phyloP scores from a whole-genome alignment of 1,140 invertebrate species.

The Stratiolaelaps scimitus region DNA sequence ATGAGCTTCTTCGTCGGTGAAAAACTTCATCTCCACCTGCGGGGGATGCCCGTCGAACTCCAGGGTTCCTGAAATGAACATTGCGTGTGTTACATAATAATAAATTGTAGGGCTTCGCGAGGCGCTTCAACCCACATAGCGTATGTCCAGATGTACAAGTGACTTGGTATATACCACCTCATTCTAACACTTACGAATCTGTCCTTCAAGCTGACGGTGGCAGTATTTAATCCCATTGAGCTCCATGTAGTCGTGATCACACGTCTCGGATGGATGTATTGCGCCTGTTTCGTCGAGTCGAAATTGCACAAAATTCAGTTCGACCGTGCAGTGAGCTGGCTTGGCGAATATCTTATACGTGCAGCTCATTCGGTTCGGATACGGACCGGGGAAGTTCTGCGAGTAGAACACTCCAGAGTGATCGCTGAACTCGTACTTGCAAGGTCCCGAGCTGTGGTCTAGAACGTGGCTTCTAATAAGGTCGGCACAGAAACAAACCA shows the following conservation, averaged over 20 bases:
- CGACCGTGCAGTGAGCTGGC: slow-evolving; percentile 34
- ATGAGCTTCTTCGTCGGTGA: slow-evolving; percentile 31
- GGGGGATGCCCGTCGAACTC: slow-evolving; percentile 34
- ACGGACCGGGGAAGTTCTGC: slow-evolving; percentile 35
- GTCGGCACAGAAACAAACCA: background rate
- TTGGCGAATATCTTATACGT: slow-evolving; percentile 34
- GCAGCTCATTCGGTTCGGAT: slow-evolving; percentile 35
- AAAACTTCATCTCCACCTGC: slow-evolving; percentile 34
- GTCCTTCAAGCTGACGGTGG: slow-evolving; percentile 35
- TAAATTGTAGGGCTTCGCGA: background rate
- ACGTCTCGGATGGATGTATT: slow-evolving; percentile 29
- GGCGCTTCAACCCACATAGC: slow-evolving; percentile 29
- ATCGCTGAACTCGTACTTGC: slow-evolving; percentile 33
- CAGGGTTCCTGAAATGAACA: slow-evolving; percentile 32
- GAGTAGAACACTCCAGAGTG: slow-evolving; percentile 34
- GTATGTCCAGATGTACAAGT: background rate
- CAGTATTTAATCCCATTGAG: slow-evolving; percentile 38
- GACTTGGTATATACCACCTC: background rate
- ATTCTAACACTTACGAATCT: slow-evolving; percentile 35
- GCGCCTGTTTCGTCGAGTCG: slow-evolving; percentile 33
- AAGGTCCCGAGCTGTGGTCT: slow-evolving; percentile 20
- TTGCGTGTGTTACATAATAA: background rate
- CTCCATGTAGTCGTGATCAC: slow-evolving; percentile 36
- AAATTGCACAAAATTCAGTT: slow-evolving; percentile 36
- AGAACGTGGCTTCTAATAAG: slow-evolving; percentile 9